These are phyloP conservation scores for Netelia melanura DNA, from an alignment of 2,888 invertebrate species.

Conservation along the genomic window DNA sequence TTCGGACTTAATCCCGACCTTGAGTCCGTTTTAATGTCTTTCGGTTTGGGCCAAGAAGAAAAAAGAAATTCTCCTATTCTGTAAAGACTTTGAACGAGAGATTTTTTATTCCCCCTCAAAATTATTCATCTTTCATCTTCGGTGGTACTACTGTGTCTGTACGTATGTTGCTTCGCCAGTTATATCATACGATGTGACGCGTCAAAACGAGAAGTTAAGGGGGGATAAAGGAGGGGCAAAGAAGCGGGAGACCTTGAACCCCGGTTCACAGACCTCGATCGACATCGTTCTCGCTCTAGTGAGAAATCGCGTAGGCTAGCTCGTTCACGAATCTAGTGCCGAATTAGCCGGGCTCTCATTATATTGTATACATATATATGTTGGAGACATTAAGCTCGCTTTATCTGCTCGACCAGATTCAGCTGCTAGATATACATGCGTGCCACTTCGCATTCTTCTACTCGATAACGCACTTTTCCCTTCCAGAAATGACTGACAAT, in stretches of 20 bases:
- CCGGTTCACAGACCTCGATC: constrained; percentile 67
- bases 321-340: constrained; percentile 54
- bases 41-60: too few relatives aligned
- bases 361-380: constrained; percentile 6
- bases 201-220: constrained; percentile 16
- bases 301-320: constrained; percentile 56
- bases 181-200: constrained; percentile 56
- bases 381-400: not conserved
- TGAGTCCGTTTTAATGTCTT: too few relatives aligned
- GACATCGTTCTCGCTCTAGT: constrained; percentile 37
- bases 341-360: constrained; percentile 52
- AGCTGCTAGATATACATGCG: not conserved
- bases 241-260: constrained; percentile 60
- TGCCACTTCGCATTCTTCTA: not conserved
- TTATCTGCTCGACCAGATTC: constrained; percentile 16
- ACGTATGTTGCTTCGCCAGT: constrained; percentile 32
- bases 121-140: not conserved
- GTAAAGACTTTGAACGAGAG: not conserved
- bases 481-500: not conserved
- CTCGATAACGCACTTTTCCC: not conserved
- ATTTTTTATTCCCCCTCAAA: not conserved
- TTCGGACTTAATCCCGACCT: too few relatives aligned
- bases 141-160: not conserved
- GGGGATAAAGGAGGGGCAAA: not conserved
- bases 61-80: not conserved